Conservation (phyloP, 2,797 vertebrate species). For the Pseudocheirus occidentalis region DNA sequence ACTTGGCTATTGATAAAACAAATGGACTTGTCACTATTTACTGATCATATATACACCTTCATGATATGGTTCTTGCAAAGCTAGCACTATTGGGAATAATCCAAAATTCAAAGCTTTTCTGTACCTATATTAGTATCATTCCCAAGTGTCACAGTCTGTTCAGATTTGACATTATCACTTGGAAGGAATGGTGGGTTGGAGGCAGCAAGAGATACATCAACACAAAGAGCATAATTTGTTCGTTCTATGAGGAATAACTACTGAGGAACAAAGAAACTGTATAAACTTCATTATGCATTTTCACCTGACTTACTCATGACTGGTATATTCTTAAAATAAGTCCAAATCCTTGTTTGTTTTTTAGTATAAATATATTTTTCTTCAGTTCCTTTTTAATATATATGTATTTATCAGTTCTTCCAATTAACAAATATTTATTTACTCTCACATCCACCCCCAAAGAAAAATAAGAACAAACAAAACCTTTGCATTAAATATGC, state of each 20-base stretch:
- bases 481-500: background rate
- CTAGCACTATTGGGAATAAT: background rate
- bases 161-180: background rate
- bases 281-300: background rate
- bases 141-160: background rate
- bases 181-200: background rate
- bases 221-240: background rate
- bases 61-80: background rate
- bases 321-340: background rate
- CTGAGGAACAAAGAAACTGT: background rate
- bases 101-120: background rate
- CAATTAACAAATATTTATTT: background rate
- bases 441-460: background rate
- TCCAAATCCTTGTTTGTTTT: background rate
- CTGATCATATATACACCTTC: background rate
- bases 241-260: background rate
- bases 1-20: background rate
- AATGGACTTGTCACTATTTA: background rate
- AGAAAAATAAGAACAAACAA: background rate
- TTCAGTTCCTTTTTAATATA: background rate
- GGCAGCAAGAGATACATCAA: background rate
- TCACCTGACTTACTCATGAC: background rate
- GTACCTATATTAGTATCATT: background rate
- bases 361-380: background rate
- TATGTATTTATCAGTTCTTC: background rate